Conservation (phyloP, 2,113 vertebrate genomes). For the Antechinus flavipes region DNA sequence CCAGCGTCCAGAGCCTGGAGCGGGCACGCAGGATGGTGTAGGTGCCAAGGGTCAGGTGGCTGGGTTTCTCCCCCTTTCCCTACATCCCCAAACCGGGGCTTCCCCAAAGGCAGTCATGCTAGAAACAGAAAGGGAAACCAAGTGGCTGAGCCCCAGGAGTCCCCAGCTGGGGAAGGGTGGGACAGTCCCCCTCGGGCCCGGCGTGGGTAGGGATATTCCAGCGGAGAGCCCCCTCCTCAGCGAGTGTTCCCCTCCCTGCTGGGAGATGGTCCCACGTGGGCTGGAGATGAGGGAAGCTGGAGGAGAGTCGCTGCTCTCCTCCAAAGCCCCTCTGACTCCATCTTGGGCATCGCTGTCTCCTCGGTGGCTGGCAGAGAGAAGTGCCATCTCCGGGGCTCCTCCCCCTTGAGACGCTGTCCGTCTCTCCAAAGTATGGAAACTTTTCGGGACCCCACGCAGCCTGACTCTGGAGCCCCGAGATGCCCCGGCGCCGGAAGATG, state of each 20-base stretch:
- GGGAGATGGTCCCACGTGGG: conserved; percentile 48
- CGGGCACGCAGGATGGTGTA: neutral
- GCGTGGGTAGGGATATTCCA: neutral
- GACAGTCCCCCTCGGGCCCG: conserved; percentile 22
- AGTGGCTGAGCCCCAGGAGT: conserved; percentile 12
- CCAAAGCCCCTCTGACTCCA: neutral
- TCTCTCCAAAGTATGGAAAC: neutral
- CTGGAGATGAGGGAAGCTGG: neutral
- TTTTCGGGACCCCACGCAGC: neutral
- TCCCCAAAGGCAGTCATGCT: conserved; percentile 34
- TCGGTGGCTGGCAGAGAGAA: neutral
- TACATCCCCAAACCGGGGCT: conserved; percentile 35
- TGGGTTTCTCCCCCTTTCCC: conserved; percentile 46
- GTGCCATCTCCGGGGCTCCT: neutral
- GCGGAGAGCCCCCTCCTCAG: neutral
- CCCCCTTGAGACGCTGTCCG: neutral
- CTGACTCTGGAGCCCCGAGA: neutral
- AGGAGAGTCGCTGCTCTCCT: neutral
- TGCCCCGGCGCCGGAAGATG: neutral
- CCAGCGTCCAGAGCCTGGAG: neutral
- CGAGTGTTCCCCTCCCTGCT: neutral
- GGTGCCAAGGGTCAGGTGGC: conserved; percentile 21
- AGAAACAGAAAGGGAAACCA: conserved; percentile 76
- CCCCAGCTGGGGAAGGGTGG: conserved; percentile 6
- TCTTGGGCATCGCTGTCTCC: conserved; percentile 30